Evolutionary conservation across 2,113 vertebrate species (phyloP).

Genomic region (Oncorhynchus tshawytscha): DNA sequence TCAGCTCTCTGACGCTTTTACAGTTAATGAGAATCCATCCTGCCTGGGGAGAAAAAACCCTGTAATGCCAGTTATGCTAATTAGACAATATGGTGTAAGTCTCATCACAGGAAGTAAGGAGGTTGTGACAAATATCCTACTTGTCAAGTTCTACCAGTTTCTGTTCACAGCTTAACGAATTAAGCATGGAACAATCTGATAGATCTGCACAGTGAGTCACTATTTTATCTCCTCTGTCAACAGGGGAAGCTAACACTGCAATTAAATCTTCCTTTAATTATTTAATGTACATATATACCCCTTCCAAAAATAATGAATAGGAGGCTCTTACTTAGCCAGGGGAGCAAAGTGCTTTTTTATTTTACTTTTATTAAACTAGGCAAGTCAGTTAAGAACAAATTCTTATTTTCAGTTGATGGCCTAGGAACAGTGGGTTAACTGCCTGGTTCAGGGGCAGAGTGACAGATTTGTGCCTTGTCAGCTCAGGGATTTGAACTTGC

Average conservation of each 20-base stretch:
- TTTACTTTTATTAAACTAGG: no score
- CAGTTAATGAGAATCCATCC: no score
- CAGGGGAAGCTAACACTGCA: conserved; percentile 31
- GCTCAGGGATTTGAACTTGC: no score
- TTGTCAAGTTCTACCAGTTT: conserved; percentile 31
- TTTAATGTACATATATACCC: conserved; percentile 23
- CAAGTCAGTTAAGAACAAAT: no score
- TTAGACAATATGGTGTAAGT: conserved; percentile 35
- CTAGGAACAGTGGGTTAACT: no score
- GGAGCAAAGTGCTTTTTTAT: neutral
- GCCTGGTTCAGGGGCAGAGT: no score
- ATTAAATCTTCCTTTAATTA: conserved; percentile 36
- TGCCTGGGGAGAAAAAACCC: no score
- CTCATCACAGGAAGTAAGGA: conserved; percentile 37
- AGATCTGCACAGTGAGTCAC: conserved; percentile 38
- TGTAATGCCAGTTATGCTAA: conserved; percentile 30
- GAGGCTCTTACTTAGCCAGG: neutral
- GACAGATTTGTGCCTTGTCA: no score
- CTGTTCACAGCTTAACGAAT: conserved; percentile 32
- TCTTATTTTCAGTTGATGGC: no score
- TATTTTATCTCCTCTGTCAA: conserved; percentile 36
- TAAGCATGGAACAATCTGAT: neutral
- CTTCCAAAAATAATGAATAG: conserved; percentile 11
- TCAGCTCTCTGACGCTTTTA: no score
- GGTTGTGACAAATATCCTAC: conserved; percentile 53